phyloP scores from a whole-genome alignment of 2,797 vertebrate genomes.

The Rhinichthys osculus region DNA sequence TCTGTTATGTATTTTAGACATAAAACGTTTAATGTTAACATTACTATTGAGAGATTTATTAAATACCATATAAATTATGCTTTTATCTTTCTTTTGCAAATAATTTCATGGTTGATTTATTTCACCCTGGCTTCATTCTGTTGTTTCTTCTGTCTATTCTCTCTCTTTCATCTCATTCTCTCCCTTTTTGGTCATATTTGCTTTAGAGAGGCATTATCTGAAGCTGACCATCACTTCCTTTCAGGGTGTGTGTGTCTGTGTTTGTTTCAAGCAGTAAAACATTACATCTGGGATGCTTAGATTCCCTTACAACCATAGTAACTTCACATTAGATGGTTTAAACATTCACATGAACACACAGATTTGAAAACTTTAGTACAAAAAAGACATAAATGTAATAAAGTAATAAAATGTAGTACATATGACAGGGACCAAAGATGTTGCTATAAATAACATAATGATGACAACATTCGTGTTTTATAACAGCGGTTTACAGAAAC shows the following conservation, averaged over 20 bases:
- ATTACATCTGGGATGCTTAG: conserved; percentile 7
- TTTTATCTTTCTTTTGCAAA: conserved; percentile 15
- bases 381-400: background rate
- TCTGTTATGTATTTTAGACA: no score
- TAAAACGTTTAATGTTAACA: no score
- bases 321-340: conserved; percentile 16
- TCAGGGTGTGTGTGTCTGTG: conserved; percentile 28
- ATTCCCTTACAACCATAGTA: conserved; percentile 6
- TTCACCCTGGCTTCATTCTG: background rate
- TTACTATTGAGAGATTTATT: conserved; percentile 22
- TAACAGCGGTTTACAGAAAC: background rate
- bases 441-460: background rate
- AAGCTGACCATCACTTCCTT: conserved; percentile 68
- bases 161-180: conserved; percentile 62
- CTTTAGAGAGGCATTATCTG: conserved; percentile 69
- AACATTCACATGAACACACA: conserved; percentile 9
- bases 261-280: conserved; percentile 38
- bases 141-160: conserved; percentile 36
- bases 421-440: background rate
- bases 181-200: conserved; percentile 82
- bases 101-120: conserved; percentile 9
- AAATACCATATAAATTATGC: background rate
- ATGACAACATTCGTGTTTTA: background rate
- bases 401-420: background rate
- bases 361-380: background rate